Base-by-base conservation (phyloP, 2,888 invertebrate genomes). In the Physocephala rufipes region DNA sequence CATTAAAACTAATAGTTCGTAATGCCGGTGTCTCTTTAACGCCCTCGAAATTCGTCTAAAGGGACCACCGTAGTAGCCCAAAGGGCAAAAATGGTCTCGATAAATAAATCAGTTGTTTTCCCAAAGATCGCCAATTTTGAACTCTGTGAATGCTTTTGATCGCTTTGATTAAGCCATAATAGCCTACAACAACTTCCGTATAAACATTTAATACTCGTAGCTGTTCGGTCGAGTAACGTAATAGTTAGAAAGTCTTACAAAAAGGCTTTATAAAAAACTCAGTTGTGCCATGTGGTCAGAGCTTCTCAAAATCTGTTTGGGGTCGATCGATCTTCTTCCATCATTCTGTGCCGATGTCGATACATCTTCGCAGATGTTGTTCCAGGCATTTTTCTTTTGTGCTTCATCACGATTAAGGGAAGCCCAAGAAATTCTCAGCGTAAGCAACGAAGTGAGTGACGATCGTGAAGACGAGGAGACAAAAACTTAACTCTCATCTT, bases 371-470 rank as follows among this genome's bases (percentile, higher is more conserved):
- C 63, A 45, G 4, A 36, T 9, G 9, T 9, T 36, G 36, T 36
- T 7, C 36, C 36, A n/a, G n/a, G n/a, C n/a, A n/a, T n/a, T 28
- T 21, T n/a, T 45, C 43, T 30, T n/a, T 58, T 58, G 24, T 67
- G 67, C 55, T 26, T 58, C 67, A 47, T 59, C 67, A 59, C 58
- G 66, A 45, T 58, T n/a, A n/a, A n/a, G n/a, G n/a, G 13, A 66
- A 47, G 16, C 26, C 16, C 43, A 43, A 26, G n/a, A 67, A 61
- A 71, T 74, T 36, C 71, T 64, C 73, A 59, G 64, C 55, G 61
- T 55, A 74, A 69, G 68, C 72, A 74, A 67, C 24, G 58, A 59
- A 28, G n/a, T 24, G 47, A 21, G 51, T n/a, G n/a, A n/a, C n/a
- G n/a, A n/a, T n/a, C n/a, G n/a, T n/a, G n/a, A 66, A 67, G 62